Conservation (phyloP, 2,113 vertebrate species). For the Xiphophorus maculatus region DNA sequence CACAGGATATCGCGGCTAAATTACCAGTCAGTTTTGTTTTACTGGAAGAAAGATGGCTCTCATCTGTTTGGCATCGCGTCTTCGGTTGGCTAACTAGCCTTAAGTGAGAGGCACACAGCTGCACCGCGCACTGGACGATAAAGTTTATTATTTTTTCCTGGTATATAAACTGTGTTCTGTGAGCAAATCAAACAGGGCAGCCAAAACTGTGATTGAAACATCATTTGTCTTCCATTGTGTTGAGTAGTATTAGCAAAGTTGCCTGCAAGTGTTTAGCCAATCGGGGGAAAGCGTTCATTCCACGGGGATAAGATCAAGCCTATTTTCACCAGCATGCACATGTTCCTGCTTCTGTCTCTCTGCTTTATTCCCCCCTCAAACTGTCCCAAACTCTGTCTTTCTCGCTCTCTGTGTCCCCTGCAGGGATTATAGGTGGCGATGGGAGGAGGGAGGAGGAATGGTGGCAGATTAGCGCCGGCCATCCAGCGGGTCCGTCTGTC, state of each 20-base stretch:
- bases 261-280: slow-evolving; percentile 65
- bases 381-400: slow-evolving; percentile 43
- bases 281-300: slow-evolving; percentile 42
- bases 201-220: slow-evolving; percentile 49
- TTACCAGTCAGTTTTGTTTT: slow-evolving; percentile 55
- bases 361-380: slow-evolving; percentile 5
- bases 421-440: slow-evolving; percentile 68
- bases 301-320: slow-evolving; percentile 59
- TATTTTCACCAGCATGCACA: slow-evolving; percentile 59
- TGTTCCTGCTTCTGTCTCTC: slow-evolving; percentile 21
- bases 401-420: slow-evolving; percentile 43
- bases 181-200: slow-evolving; percentile 63
- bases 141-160: slow-evolving; percentile 62
- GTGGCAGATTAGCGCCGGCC: slow-evolving; percentile 70
- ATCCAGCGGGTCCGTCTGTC: slow-evolving; percentile 72
- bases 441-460: slow-evolving; percentile 37
- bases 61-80: slow-evolving; percentile 26
- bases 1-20: slow-evolving; percentile 49
- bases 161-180: slow-evolving; percentile 33
- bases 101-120: slow-evolving; percentile 29
- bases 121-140: slow-evolving; percentile 31
- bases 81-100: slow-evolving; percentile 43
- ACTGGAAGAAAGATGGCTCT: slow-evolving; percentile 64
- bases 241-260: slow-evolving; percentile 62
- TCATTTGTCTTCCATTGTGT: slow-evolving; percentile 59